phyloP scores from a whole-genome alignment of 2,113 vertebrate genomes.

The Halcyon senegalensis region DNA sequence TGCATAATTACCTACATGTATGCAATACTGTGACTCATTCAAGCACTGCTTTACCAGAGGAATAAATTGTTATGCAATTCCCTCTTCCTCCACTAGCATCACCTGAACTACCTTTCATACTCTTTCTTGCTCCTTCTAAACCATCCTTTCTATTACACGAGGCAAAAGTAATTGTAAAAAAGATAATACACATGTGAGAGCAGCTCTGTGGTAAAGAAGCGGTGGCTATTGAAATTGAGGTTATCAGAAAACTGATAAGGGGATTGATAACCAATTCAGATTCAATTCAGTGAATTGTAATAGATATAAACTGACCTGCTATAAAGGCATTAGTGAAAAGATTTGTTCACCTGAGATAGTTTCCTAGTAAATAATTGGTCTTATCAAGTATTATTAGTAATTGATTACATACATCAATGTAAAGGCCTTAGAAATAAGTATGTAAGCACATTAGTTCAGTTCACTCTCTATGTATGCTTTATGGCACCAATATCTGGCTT shows the following conservation, averaged over 20 bases:
- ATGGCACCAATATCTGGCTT: not conserved
- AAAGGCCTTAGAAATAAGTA: not conserved
- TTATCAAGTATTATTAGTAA: not conserved
- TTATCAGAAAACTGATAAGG: not conserved
- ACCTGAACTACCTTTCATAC: not conserved
- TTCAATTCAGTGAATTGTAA: not conserved
- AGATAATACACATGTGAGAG: not conserved
- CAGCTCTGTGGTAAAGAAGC: not conserved
- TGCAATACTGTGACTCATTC: not conserved
- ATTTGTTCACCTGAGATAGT: not conserved
- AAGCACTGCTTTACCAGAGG: not conserved
- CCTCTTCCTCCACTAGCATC: not conserved
- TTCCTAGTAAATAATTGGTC: not conserved
- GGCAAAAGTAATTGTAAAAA: not conserved
- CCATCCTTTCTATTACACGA: not conserved
- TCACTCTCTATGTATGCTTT: not conserved
- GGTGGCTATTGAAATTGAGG: not conserved
- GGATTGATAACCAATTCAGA: not conserved
- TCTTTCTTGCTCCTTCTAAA: not conserved
- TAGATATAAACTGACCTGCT: not conserved
- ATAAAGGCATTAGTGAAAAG: not conserved
- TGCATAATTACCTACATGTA: not conserved
- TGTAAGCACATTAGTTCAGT: not conserved
- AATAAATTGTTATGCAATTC: not conserved
- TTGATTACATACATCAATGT: not conserved